Evolutionary conservation across 2,888 invertebrate genomes (phyloP).

Genomic region (Rhagophthalmus giganteus): DNA sequence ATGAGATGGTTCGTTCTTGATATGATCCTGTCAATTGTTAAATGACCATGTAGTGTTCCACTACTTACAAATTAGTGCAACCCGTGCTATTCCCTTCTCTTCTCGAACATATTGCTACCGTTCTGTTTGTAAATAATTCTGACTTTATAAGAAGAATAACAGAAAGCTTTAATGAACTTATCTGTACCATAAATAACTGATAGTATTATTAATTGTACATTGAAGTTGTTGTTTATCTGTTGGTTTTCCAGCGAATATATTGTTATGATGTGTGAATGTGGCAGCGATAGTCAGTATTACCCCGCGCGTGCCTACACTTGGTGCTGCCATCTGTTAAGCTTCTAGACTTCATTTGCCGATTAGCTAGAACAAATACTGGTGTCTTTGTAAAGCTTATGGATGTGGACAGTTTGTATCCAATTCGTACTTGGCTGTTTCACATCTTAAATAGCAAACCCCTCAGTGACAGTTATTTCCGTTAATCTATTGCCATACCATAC

Average conservation of each 20-base stretch:
- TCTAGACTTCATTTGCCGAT: slow-evolving; percentile 42
- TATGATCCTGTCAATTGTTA: slow-evolving; percentile 40
- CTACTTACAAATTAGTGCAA: slow-evolving; percentile 34
- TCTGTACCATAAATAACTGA: slow-evolving; percentile 52
- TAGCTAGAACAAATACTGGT: slow-evolving; percentile 42
- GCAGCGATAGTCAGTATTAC: slow-evolving; percentile 54
- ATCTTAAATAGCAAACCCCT: slow-evolving; percentile 45
- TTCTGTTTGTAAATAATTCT: slow-evolving; percentile 34
- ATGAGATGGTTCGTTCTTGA: slow-evolving; percentile 53
- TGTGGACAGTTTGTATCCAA: slow-evolving; percentile 43
- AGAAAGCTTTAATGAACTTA: slow-evolving; percentile 54
- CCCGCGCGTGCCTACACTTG: slow-evolving; percentile 54
- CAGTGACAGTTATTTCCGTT: slow-evolving; percentile 49
- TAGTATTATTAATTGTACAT: slow-evolving; percentile 54
- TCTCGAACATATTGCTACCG: slow-evolving; percentile 28
- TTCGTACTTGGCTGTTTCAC: slow-evolving; percentile 43
- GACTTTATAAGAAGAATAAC: slow-evolving; percentile 45
- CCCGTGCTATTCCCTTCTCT: slow-evolving; percentile 32
- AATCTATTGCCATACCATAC: slow-evolving; percentile 29
- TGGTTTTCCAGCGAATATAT: slow-evolving; percentile 49
- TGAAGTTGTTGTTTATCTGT: slow-evolving; percentile 52
- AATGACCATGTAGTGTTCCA: slow-evolving; percentile 34
- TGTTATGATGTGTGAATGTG: slow-evolving; percentile 46
- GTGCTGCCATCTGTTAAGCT: slow-evolving; percentile 51
- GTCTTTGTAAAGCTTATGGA: slow-evolving; percentile 47